Conservation (phyloP, 2,797 vertebrate genomes). For the Kryptopterus vitreolus region DNA sequence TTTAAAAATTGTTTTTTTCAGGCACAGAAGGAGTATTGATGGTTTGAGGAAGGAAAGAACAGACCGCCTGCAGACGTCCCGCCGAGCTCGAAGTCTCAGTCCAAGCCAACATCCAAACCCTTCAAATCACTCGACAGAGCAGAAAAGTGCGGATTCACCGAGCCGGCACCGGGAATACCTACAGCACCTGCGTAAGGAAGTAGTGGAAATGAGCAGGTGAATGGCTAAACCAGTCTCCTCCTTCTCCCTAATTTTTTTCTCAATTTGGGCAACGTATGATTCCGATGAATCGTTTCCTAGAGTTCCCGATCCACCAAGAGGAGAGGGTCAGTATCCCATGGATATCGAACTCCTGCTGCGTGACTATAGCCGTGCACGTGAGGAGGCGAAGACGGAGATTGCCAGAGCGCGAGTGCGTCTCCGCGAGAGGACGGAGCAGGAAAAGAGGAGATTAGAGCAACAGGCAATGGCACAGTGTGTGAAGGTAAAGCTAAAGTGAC, state of each 20-base stretch:
- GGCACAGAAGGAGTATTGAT: slow-evolving; percentile 84
- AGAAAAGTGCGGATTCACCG: slow-evolving; percentile 66
- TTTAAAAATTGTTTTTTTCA: slow-evolving; percentile 55
- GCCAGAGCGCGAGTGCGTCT: slow-evolving; percentile 84
- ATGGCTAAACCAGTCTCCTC: slow-evolving; percentile 5
- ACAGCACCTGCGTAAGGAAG: slow-evolving; percentile 82
- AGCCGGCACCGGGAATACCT: slow-evolving; percentile 76
- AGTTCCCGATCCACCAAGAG: slow-evolving; percentile 66
- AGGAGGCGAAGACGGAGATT: slow-evolving; percentile 89
- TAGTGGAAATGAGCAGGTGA: slow-evolving; percentile 83
- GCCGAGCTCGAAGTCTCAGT: slow-evolving; percentile 83
- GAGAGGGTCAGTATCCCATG: slow-evolving; percentile 71
- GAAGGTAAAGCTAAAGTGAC: slow-evolving; percentile 70
- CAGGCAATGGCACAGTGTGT: slow-evolving; percentile 77
- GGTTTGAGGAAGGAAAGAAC: slow-evolving; percentile 78
- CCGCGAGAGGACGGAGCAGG: slow-evolving; percentile 83
- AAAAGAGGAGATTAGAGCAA: slow-evolving; percentile 85
- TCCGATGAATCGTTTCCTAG: slow-evolving; percentile 59
- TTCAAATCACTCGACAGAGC: slow-evolving; percentile 47
- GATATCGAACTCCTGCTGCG: slow-evolving; percentile 85
- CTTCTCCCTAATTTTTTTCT: background rate
- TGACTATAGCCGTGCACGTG: slow-evolving; percentile 87
- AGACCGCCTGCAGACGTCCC: slow-evolving; percentile 75
- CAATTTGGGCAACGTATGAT: background rate
- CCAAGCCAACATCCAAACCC: slow-evolving; percentile 77